Conservation (phyloP, 2,888 invertebrate genomes). For the Drosophila nr. medialis region DNA sequence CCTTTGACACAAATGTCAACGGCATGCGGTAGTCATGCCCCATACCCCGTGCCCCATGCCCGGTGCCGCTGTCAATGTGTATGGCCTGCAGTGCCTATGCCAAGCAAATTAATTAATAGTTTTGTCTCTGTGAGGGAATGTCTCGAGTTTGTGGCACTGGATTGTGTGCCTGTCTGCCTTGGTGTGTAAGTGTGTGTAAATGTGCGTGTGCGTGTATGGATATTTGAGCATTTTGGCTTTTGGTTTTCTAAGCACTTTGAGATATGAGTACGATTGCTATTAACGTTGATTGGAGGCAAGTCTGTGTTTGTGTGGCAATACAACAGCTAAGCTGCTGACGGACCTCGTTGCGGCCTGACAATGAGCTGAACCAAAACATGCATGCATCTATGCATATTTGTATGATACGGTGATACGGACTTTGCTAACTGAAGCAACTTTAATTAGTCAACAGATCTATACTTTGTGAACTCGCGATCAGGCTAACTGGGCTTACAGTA, state of each 20-base stretch:
- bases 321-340: conserved; percentile 30
- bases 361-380: conserved; percentile 4
- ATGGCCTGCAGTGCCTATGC: conserved; percentile 56
- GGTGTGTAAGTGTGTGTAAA: background rate
- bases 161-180: conserved; percentile 2
- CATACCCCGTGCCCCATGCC: conserved; percentile 9
- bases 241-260: conserved; percentile 71
- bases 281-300: conserved; percentile 68
- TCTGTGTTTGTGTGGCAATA: conserved; percentile 67
- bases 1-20: conserved; percentile 70
- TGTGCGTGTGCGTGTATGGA: conserved; percentile 9
- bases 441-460: background rate
- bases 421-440: conserved; percentile 10
- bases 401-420: conserved; percentile 11
- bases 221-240: conserved; percentile 64
- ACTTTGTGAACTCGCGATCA: background rate
- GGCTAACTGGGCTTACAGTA: background rate
- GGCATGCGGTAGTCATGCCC: conserved; percentile 50
- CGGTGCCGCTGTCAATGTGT: conserved; percentile 36
- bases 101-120: conserved; percentile 75
- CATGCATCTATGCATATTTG: background rate
- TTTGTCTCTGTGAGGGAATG: conserved; percentile 23
- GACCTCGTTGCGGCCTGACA: conserved; percentile 59
- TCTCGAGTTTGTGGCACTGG: background rate
- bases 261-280: conserved; percentile 59